These are phyloP conservation scores for Gavialis gangeticus DNA, from an alignment of 2,113 vertebrate species.

Conservation along the genomic window DNA sequence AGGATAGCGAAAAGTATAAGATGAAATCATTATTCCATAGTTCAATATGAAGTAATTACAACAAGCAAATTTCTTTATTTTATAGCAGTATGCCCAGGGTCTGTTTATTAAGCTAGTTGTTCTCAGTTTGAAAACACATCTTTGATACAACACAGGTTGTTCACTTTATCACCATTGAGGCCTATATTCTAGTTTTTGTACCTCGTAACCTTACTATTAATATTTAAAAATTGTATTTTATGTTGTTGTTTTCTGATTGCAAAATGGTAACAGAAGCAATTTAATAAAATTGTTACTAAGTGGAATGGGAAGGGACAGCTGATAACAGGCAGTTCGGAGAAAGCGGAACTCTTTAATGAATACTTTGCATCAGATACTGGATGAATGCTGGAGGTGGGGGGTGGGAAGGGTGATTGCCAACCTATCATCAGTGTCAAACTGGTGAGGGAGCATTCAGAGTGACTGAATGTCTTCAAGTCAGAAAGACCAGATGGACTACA, in stretches of 20 bases:
- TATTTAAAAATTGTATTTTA: neutral
- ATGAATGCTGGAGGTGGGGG: too few species aligned
- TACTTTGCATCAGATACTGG: too few species aligned
- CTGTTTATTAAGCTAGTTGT: neutral
- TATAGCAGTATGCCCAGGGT: rapidly evolving
- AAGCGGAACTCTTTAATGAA: too few species aligned
- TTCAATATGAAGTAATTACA: neutral
- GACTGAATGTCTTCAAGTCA: too few species aligned
- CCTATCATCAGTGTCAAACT: too few species aligned
- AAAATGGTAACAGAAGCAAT: neutral
- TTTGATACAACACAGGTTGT: neutral
- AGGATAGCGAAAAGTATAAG: neutral
- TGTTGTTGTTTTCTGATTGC: neutral
- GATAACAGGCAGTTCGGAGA: too few species aligned
- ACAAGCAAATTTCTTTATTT: neutral
- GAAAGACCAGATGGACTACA: too few species aligned
- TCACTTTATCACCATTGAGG: neutral
- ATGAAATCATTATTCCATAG: neutral
- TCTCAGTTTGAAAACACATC: neutral
- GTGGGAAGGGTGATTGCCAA: too few species aligned
- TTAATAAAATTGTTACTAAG: neutral
- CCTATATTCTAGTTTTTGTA: neutral
- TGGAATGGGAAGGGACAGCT: too few species aligned
- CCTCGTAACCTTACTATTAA: neutral
- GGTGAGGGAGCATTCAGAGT: too few species aligned